Percentiles rank a stretch among this genome's conserved stretches.
Evolutionary conservation across 2,888 invertebrate species (phyloP).

Genomic region (Agriopis aurantiaria): DNA sequence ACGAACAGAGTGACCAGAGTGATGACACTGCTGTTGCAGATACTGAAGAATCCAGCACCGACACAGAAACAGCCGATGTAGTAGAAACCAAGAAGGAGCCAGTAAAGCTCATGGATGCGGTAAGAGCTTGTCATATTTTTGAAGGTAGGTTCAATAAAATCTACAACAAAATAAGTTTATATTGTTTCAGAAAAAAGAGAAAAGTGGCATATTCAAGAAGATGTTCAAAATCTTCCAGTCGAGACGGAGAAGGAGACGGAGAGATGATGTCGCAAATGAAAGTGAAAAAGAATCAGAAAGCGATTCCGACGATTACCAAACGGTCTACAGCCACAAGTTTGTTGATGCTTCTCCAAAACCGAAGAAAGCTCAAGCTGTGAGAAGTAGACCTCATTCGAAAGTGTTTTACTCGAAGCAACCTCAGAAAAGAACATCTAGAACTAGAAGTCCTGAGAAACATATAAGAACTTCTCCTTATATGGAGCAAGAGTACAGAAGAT

Average conservation of each 20-base stretch:
- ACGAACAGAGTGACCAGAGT: slow-evolving; percentile 21
- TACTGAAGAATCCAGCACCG: slow-evolving; percentile 48
- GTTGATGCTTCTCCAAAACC: slow-evolving; percentile 30
- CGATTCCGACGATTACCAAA: slow-evolving; percentile 69
- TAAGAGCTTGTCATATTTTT: slow-evolving; percentile 35
- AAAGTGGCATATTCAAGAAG: slow-evolving; percentile 64
- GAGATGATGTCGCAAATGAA: slow-evolving; percentile 28
- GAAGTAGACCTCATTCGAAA: slow-evolving; percentile 53
- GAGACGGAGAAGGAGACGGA: slow-evolving; percentile 48
- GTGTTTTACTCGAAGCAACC: slow-evolving; percentile 47
- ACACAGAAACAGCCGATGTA: slow-evolving; percentile 47
- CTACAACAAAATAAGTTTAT: not conserved
- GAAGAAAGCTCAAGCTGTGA: slow-evolving; percentile 12
- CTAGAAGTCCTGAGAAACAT: slow-evolving; percentile 47
- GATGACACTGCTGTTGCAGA: slow-evolving; percentile 34
- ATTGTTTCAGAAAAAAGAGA: slow-evolving; percentile 47
- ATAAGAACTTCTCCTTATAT: slow-evolving; percentile 57
- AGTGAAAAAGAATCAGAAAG: slow-evolving; percentile 47
- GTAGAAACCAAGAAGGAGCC: slow-evolving; percentile 16
- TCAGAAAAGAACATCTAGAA: slow-evolving; percentile 36
- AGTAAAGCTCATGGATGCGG: slow-evolving; percentile 39
- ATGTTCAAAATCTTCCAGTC: slow-evolving; percentile 67
- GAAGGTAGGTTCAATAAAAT: not conserved
- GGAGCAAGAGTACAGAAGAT: slow-evolving; percentile 71
- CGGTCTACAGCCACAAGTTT: slow-evolving; percentile 63